These are phyloP conservation scores for Idris sp. DNA, from an alignment of 1,140 invertebrate species.

Conservation along the genomic window DNA sequence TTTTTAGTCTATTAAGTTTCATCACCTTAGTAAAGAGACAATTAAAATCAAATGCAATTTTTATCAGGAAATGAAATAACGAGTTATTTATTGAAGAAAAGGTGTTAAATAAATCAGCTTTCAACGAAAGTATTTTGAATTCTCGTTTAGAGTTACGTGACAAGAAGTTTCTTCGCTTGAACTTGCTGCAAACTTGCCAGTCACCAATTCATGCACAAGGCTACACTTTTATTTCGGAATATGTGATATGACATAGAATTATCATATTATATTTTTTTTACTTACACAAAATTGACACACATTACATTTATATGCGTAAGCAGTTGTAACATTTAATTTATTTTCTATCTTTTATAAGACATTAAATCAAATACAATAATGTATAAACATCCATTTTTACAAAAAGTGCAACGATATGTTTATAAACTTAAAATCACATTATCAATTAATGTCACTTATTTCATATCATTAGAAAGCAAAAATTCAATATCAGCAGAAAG, in stretches of 20 bases:
- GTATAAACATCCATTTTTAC: too few relatives aligned
- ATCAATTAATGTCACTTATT: constrained; percentile 10
- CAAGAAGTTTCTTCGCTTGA: constrained; percentile 19
- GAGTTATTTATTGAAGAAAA: constrained; percentile 4
- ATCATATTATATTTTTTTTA: too few relatives aligned
- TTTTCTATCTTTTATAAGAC: too few relatives aligned
- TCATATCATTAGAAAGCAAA: constrained; percentile 26
- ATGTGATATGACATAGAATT: too few relatives aligned
- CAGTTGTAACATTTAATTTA: too few relatives aligned
- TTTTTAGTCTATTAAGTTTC: too few relatives aligned
- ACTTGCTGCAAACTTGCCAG: constrained; percentile 12
- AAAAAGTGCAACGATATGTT: too few relatives aligned
- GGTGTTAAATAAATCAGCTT: constrained; percentile 18
- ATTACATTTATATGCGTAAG: too few relatives aligned
- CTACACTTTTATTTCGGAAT: constrained; percentile 12
- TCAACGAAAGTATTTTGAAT: constrained; percentile 19
- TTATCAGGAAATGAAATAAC: constrained; percentile 1
- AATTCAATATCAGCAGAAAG: constrained; percentile 17
- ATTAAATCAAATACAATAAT: too few relatives aligned
- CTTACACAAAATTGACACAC: too few relatives aligned
- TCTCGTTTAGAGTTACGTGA: constrained; percentile 14
- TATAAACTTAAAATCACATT: not conserved
- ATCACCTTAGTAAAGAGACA: too few relatives aligned
- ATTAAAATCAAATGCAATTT: not conserved
- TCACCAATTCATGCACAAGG: constrained; percentile 12